Conservation (phyloP, 2,113 vertebrate species). For the Pelodiscus sinensis region DNA sequence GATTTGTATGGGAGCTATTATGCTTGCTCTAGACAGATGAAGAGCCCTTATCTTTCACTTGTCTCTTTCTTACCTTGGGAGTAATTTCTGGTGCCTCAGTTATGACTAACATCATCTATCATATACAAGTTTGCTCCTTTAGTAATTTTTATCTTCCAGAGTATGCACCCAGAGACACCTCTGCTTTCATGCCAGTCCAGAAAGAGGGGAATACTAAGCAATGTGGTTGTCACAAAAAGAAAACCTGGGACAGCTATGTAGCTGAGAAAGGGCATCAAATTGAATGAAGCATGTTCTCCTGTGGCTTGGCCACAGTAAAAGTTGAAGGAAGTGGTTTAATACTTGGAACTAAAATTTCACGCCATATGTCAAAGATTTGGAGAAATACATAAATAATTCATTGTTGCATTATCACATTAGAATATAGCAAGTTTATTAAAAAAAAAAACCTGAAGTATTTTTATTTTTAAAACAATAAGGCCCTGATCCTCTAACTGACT, state of each 20-base stretch:
- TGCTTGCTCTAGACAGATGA: background rate
- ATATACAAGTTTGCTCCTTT: background rate
- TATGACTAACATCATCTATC: background rate
- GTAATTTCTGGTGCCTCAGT: background rate
- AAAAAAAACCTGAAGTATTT: background rate
- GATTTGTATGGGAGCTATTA: background rate
- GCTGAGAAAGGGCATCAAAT: no score
- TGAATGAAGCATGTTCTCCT: no score
- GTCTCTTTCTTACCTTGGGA: background rate
- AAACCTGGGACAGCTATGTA: background rate
- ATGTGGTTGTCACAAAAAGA: background rate
- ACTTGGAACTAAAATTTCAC: background rate
- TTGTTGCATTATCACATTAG: background rate
- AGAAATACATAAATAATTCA: background rate
- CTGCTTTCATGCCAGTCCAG: background rate
- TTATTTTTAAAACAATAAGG: slow-evolving; percentile 1
- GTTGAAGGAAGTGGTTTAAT: background rate
- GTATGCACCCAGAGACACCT: background rate
- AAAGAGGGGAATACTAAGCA: background rate
- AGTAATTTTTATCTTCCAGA: background rate
- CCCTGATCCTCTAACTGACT: background rate
- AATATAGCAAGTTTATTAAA: background rate
- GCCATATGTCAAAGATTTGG: background rate
- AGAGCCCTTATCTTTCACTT: background rate
- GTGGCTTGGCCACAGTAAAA: no score